Evolutionary conservation across 2,797 vertebrate species (phyloP).

Genomic region (Acanthurus leucopareius): DNA sequence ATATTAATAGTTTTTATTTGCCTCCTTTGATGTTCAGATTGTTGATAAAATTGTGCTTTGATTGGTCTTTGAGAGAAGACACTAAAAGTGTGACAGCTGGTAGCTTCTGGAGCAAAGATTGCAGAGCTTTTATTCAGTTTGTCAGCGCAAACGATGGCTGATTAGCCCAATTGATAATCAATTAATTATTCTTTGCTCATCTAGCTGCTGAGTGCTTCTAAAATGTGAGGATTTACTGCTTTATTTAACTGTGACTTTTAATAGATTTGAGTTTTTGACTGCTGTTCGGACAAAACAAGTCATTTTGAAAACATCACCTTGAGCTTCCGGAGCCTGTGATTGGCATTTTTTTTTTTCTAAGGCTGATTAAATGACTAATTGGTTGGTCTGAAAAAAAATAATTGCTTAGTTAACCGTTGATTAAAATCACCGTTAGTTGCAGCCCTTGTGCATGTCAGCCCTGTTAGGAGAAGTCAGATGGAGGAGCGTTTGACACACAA

Average conservation of each 20-base stretch:
- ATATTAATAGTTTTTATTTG: constrained; percentile 64
- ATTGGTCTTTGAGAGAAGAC: constrained; percentile 23
- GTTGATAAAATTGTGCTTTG: constrained; percentile 63
- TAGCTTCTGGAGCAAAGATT: constrained; percentile 40
- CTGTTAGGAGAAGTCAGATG: background rate
- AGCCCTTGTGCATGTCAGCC: background rate
- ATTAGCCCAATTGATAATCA: constrained; percentile 32
- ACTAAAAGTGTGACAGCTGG: constrained; percentile 56
- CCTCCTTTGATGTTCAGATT: constrained; percentile 66
- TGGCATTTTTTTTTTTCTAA: background rate
- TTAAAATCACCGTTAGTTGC: too few species aligned
- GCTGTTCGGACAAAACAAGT: too few species aligned
- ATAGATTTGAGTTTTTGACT: background rate
- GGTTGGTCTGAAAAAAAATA: background rate
- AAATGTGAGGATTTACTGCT: background rate
- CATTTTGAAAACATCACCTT: background rate
- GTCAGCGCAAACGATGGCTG: constrained; percentile 20
- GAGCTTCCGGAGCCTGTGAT: background rate
- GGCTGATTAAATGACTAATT: constrained; percentile 18
- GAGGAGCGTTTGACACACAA: too few species aligned
- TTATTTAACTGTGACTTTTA: background rate
- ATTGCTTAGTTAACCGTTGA: constrained; percentile 1
- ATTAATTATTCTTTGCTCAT: constrained; percentile 19
- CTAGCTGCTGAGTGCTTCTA: background rate
- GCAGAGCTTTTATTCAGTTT: constrained; percentile 13